These are phyloP conservation scores for Nothoprocta pentlandii DNA, from an alignment of 2,113 vertebrate genomes.

Conservation along the genomic window DNA sequence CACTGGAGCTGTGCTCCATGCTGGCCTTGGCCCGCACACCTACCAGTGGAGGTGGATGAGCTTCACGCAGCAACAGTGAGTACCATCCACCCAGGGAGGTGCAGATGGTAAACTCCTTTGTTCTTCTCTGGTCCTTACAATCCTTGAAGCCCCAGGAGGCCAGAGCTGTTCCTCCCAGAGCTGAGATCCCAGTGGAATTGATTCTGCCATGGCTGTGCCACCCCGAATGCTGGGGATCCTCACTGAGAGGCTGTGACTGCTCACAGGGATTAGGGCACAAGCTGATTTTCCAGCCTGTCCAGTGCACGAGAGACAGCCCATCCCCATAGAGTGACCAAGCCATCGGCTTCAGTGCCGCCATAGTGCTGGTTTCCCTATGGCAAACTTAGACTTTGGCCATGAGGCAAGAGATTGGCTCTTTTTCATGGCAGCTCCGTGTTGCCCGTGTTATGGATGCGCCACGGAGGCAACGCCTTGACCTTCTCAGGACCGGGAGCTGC, in stretches of 20 bases:
- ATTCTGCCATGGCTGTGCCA: neutral
- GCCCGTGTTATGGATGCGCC: neutral
- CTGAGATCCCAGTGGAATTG: neutral
- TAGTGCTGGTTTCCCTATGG: neutral
- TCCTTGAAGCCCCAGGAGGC: neutral
- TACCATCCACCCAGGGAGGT: neutral
- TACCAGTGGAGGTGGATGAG: neutral
- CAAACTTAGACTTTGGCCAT: neutral
- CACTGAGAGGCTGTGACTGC: neutral
- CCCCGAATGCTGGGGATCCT: neutral
- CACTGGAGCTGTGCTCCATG: neutral
- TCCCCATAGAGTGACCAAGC: neutral
- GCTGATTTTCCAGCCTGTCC: neutral
- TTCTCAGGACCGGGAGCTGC: slow-evolving; percentile 59
- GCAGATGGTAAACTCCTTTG: neutral
- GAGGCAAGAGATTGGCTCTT: neutral
- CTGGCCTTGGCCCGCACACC: neutral
- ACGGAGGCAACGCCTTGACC: neutral
- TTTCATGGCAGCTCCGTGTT: neutral
- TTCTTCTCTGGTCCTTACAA: neutral
- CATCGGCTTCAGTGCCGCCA: neutral
- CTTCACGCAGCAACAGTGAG: neutral
- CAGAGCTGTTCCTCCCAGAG: neutral
- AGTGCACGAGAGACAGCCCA: neutral
- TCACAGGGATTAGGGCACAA: neutral